Percentiles rank a stretch among this genome's conserved stretches.
Evolutionary conservation across 2,113 vertebrate species (phyloP).

Genomic region (Psilopsiagon aurifrons): DNA sequence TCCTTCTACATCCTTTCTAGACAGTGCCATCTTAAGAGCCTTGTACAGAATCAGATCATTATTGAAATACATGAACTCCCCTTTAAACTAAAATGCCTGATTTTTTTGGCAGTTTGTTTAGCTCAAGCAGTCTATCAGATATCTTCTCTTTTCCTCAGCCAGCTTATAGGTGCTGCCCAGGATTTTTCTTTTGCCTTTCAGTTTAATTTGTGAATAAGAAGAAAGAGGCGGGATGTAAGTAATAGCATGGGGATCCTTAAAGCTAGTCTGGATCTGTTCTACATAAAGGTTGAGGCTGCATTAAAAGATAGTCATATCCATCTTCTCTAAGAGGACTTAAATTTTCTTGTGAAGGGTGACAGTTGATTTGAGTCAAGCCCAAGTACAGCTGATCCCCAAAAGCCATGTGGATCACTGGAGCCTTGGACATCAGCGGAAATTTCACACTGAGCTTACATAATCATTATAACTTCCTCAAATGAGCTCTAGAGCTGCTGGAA

Average conservation of each 20-base stretch:
- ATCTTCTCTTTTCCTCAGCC: neutral
- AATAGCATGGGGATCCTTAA: neutral
- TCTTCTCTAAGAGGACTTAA: neutral
- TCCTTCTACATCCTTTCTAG: neutral
- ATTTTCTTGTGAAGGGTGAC: neutral
- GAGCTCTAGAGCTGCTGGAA: neutral
- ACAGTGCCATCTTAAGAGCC: neutral
- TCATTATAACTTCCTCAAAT: neutral
- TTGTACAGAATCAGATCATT: neutral
- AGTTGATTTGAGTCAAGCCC: neutral
- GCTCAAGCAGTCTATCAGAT: neutral
- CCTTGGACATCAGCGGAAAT: neutral
- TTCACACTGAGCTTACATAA: neutral
- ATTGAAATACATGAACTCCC: neutral
- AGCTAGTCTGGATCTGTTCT: neutral
- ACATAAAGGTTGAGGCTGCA: neutral
- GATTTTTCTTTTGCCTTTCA: neutral
- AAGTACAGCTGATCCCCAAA: neutral
- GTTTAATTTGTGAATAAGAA: neutral
- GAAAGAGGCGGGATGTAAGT: neutral
- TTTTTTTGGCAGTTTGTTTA: neutral
- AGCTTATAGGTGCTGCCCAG: neutral
- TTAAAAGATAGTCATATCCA: neutral
- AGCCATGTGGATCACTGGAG: neutral
- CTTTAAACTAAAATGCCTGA: neutral